Percentiles rank a stretch among this genome's conserved stretches.
Evolutionary conservation across 2,797 vertebrate genomes (phyloP).

Genomic region (Arrhamphus sclerolepis): DNA sequence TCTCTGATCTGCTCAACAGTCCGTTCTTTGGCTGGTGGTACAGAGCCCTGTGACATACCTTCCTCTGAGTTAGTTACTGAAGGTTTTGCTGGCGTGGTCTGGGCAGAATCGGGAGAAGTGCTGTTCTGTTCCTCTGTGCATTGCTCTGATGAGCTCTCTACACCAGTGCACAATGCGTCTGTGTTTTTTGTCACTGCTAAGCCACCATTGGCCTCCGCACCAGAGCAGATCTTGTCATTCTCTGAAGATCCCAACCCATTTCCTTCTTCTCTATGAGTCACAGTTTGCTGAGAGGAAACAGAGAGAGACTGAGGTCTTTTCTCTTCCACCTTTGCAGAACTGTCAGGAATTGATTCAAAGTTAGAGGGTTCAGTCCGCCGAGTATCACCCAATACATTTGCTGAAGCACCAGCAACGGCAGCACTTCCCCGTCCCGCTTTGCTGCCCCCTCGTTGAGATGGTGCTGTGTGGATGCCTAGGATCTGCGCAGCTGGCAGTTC

Average conservation of each 20-base stretch:
- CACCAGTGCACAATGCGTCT: conserved; percentile 60
- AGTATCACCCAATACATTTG: conserved; percentile 39
- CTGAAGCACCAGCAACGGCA: conserved; percentile 23
- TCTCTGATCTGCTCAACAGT: conserved; percentile 86
- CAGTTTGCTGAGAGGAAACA: conserved; percentile 36
- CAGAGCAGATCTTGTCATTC: conserved; percentile 21
- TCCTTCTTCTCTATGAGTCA: conserved; percentile 50
- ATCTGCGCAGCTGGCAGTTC: conserved; percentile 95
- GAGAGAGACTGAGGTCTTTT: conserved; percentile 40
- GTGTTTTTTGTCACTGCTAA: conserved; percentile 54
- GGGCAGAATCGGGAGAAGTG: conserved; percentile 63
- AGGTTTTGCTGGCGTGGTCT: conserved; percentile 47
- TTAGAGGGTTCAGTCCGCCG: conserved; percentile 61
- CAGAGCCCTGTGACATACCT: conserved; percentile 51
- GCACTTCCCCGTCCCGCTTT: conserved; percentile 65
- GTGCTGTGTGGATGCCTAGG: conserved; percentile 86
- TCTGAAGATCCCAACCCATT: conserved; percentile 37
- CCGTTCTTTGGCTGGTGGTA: conserved; percentile 74
- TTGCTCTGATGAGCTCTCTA: conserved; percentile 71
- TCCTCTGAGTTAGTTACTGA: conserved; percentile 50
- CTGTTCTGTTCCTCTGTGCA: conserved; percentile 70
- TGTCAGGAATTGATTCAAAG: conserved; percentile 47
- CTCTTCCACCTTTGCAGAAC: conserved; percentile 61
- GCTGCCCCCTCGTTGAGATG: conserved; percentile 42
- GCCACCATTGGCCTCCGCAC: conserved; percentile 52